Base-by-base conservation (phyloP, 2,888 invertebrate species). In the Strigamia crassipes region DNA sequence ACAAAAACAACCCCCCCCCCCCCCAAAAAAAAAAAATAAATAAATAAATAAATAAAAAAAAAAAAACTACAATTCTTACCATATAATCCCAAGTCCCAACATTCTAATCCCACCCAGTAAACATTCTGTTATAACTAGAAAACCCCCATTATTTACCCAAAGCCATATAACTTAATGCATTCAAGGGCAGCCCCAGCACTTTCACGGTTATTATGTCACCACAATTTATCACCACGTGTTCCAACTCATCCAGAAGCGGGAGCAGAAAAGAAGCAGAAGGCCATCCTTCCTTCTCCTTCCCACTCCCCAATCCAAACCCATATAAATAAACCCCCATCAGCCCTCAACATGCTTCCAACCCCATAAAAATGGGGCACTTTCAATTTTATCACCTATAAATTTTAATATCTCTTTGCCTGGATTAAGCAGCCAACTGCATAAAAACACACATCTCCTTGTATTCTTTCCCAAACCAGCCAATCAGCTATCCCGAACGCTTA, bases 371-470 rank as follows among this genome's bases (percentile, higher is more conserved):
- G 23, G 66, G 15, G 66, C 66, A 66, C 66, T 66, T 66, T 66
- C 66, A 9, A 66, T 66, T 66, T 66, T 66, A 66, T 66, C 66
- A 66, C 66, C 66, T 66, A 66, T 66, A 66, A 66, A 66, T 66
- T 66, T 66, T 66, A 66, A 66, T 66, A 23, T 27, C 23, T 23
- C 66, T 27, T 66, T 27, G 15, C 66, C 15, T 27, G 66, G 66
- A 66, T 66, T 66, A 66, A 31, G 23, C 66, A 4, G 12, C 23
- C 6, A 27, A 66, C 27, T 27, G 27, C 66, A 31, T 66, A 66
- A 66, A 66, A 66, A 66, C 9, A 51, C 51, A 18, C 51, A 66
- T 27, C 21, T 66, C 8, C 61, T 15, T 66, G 66, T 66, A 66
- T 66, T 66, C 23, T 66, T 27, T 6, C 34, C 27, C 1, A 66